These are phyloP conservation scores for Homarus gammarus DNA, from an alignment of 2,888 invertebrate species.

Conservation along the genomic window DNA sequence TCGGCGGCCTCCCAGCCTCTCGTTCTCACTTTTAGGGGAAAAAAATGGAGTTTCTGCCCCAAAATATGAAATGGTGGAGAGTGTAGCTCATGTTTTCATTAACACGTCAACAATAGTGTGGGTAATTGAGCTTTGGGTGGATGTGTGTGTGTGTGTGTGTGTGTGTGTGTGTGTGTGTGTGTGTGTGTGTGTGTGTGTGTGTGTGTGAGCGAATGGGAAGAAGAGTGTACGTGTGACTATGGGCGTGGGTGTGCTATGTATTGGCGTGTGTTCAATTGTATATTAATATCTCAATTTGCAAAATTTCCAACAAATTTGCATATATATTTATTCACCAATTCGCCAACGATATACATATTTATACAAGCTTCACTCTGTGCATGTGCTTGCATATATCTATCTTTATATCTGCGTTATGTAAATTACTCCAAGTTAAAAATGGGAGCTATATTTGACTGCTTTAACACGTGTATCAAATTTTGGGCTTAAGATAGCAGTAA, in stretches of 20 bases:
- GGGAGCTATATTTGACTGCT: no score
- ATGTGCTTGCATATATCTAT: background rate
- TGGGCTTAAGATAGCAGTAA: no score
- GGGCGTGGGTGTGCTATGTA: background rate
- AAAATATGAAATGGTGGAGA: background rate
- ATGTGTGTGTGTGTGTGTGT: background rate
- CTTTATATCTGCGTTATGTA: background rate
- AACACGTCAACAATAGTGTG: background rate
- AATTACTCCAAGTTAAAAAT: no score
- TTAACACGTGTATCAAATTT: no score
- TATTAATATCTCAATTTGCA: slow-evolving; percentile 1
- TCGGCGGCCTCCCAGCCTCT: background rate
- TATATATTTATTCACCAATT: slow-evolving; percentile 1
- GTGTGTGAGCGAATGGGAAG: background rate
- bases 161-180: background rate
- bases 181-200: background rate
- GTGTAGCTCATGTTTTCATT: background rate
- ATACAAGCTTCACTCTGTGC: background rate
- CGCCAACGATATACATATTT: background rate
- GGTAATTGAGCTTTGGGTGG: background rate
- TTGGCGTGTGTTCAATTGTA: slow-evolving; percentile 7
- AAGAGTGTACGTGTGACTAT: background rate
- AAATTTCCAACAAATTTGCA: background rate
- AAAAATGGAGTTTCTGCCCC: background rate
- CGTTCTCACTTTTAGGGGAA: background rate